Evolutionary conservation across 2,888 invertebrate genomes (phyloP), one percentile per base, ranked within the genome.

Genomic region (Malachius bipustulatus): DNA sequence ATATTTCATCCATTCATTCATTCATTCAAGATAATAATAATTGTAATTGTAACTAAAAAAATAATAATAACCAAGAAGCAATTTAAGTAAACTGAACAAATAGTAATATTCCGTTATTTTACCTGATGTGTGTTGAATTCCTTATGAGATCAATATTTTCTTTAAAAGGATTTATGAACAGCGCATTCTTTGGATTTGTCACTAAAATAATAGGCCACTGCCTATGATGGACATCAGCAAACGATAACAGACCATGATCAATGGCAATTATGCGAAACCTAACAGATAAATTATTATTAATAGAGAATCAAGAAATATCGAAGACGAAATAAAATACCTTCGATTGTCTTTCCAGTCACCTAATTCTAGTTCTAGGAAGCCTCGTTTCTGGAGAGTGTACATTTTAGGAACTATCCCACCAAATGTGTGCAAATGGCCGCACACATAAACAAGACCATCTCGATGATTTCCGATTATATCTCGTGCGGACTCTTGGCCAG

Each of bases 341-440:
- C 90, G 70, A 54, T 82, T 83, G 51, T 85, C 83, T 62, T 87
- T 91, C 90, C 91, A 93, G 64, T 93, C 93, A 4, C 81, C 87
- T 35, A 91, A 64, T 63, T 93, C 93, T 37, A 91, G 66, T 63
- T 93, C 93, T 39, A 91, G 64, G 54, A 74, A 82, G 3, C 90
- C 90, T 40, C 72, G 73, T 47, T 76, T 75, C 52, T 91, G 91
- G 46, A 81, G 66, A 1, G 88, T 82, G 55, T 90, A 89, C 90
- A 93, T 90, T 44, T 75, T 67, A 4, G 81, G 77, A 2, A 87
- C 76, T 4, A 80, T 50, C 3, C 84, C 87, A 27, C 77, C 82
- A 52, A 90, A 68, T 2, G 79, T 79, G 62, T 93, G 93, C 47
- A 89, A 73, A 65, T 93, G 93, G 1, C 93, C 93, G 62, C 89